Conservation (phyloP, 1,140 invertebrate species). For the Brachionus rubens region DNA sequence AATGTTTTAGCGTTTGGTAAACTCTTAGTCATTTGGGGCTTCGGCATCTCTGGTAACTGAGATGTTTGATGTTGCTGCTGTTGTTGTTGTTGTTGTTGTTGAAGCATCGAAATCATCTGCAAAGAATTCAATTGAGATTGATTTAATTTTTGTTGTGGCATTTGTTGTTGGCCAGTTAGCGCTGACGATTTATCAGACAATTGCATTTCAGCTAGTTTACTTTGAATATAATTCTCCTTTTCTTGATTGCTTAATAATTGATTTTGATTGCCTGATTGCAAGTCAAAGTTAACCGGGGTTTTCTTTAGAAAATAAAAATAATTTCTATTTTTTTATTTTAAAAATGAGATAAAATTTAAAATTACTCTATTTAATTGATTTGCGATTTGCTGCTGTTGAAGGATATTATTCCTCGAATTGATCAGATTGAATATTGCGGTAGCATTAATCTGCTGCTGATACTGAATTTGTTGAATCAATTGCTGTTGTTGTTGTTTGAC, state of each 20-base stretch:
- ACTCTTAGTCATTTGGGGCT: constrained; percentile 11
- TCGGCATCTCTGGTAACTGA: background rate
- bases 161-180: background rate
- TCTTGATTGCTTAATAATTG: background rate
- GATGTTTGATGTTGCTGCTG: background rate
- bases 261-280: background rate
- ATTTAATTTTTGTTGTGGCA: background rate
- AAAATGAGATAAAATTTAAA: too few relatives aligned
- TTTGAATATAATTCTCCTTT: constrained; percentile 36
- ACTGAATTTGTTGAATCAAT: constrained; percentile 16
- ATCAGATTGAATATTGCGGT: background rate
- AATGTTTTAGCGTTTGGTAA: constrained; percentile 44
- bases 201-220: constrained; percentile 21
- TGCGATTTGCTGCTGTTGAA: background rate
- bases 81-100: background rate
- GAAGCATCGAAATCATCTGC: background rate
- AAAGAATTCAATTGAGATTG: background rate
- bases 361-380: background rate
- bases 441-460: constrained; percentile 27
- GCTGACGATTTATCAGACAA: background rate
- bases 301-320: too few relatives aligned
- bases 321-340: too few relatives aligned
- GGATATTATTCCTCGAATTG: background rate
- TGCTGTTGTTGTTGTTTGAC: constrained; percentile 33
- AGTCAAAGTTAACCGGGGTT: background rate